Base-by-base conservation (phyloP, 2,888 invertebrate species). In the Drosophila lacicola region DNA sequence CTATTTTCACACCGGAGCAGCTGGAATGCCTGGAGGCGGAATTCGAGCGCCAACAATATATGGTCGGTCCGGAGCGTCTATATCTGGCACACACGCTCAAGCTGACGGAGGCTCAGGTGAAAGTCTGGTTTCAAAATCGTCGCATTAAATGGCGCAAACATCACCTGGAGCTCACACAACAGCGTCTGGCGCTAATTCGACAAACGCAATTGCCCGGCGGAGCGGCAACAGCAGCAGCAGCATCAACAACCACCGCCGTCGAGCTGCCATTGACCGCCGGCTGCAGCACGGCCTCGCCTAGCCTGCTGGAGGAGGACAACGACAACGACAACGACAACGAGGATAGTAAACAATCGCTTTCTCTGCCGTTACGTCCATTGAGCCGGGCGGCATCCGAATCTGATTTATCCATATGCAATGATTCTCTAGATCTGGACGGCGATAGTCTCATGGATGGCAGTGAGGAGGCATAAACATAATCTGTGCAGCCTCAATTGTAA, bases 1-100 rank as follows among this genome's bases (percentile, higher is more conserved):
- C 98, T 0, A 99, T 99, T 86, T 99, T 99, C 93, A 98, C 98
- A 0, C 98, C 98, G 0, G 98, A 98, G 87, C 98, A 99, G 92
- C 93, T 99, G 80, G 98, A 99, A 91, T 93, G 98, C 78, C 93
- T 99, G 58, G 98, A 99, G 91, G 96, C 97, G 0, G 98, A 98
- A 93, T 99, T 99, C 90, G 98, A 98, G 85, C 93, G 98, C 41
- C 98, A 98, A 89, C 98, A 99, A 92, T 99, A 99, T 93, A 98
- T 99, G 98, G 98, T 99, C 11, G 98, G 98, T 0, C 98, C 98
- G 0, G 98, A 98, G 92, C 93, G 98, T 68, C 94, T 98, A 4
- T 98, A 98, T 92, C 93, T 99, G 61, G 99, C 99, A 0, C 92
- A 92, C 65, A 92, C 92, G 6, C 85, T 92, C 3, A 92, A 92